These are phyloP conservation scores for Psilopogon haemacephalus DNA, from an alignment of 2,113 vertebrate species.

Conservation along the genomic window DNA sequence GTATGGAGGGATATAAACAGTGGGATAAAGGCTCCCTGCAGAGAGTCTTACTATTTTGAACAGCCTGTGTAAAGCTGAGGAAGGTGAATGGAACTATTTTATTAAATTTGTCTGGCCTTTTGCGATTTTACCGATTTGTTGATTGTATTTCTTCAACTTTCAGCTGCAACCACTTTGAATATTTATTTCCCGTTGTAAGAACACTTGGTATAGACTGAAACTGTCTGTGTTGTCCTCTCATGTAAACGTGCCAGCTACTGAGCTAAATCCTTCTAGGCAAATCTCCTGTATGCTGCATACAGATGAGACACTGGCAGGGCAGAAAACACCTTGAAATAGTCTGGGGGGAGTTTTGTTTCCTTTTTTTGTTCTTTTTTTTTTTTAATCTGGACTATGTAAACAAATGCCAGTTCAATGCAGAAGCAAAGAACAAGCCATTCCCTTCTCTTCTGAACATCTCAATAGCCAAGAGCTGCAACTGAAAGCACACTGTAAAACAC, in stretches of 20 bases:
- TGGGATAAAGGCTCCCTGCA: conserved; percentile 33
- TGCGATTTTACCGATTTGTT: conserved; percentile 48
- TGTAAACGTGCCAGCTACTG: conserved; percentile 57
- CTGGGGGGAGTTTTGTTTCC: not conserved
- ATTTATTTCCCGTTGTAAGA: conserved; percentile 48
- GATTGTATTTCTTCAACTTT: conserved; percentile 37
- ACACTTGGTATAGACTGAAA: conserved; percentile 23
- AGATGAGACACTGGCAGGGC: conserved; percentile 22
- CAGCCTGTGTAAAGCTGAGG: conserved; percentile 43
- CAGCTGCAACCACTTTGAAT: conserved; percentile 2
- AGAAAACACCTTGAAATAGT: not conserved
- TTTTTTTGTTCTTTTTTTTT: not conserved
- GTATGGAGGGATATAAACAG: conserved; percentile 52
- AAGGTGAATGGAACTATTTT: conserved; percentile 61
- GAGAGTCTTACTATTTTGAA: conserved; percentile 45
- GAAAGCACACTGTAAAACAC: conserved; percentile 23
- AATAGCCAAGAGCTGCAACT: not conserved
- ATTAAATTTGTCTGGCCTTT: conserved; percentile 62
- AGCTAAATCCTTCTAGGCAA: conserved; percentile 54
- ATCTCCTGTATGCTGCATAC: conserved; percentile 19
- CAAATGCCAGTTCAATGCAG: conserved; percentile 11
- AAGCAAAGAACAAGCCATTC: not conserved
- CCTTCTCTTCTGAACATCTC: not conserved
- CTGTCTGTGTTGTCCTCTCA: conserved; percentile 7
- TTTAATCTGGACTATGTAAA: not conserved